These are phyloP conservation scores for Emys orbicularis DNA, from an alignment of 2,797 vertebrate species.

Conservation along the genomic window DNA sequence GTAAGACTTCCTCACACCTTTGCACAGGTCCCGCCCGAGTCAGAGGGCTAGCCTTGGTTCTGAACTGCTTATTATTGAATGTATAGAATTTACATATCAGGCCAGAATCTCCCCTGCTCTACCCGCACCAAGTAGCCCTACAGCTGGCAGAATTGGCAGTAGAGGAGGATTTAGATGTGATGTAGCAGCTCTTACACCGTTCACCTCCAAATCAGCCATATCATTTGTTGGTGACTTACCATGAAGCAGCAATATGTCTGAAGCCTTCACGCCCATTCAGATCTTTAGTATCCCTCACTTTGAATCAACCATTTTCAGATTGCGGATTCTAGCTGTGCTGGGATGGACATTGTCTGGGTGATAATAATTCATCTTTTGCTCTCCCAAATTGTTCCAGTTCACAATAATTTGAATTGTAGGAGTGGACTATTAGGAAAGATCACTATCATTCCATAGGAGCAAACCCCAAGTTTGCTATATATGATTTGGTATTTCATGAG, in stretches of 20 bases:
- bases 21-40: neutral
- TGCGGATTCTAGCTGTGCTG: neutral
- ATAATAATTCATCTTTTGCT: neutral
- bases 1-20: neutral
- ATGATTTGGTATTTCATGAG: neutral
- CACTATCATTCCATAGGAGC: neutral
- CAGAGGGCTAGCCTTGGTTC: neutral
- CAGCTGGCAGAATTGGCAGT: neutral
- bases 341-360: neutral
- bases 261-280: neutral
- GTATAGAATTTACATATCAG: neutral
- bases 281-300: neutral
- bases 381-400: conserved; percentile 7
- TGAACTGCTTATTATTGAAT: neutral
- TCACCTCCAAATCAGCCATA: neutral
- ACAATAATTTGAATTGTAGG: conserved; percentile 23
- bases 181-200: neutral
- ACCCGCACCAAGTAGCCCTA: neutral
- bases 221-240: neutral
- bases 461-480: neutral
- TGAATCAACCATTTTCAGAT: conserved; percentile 6
- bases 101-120: neutral
- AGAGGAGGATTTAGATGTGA: neutral
- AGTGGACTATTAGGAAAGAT: conserved; percentile 8
- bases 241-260: neutral